Evolutionary conservation across 2,888 invertebrate species (phyloP).

Genomic region (Sphinx pinastri): DNA sequence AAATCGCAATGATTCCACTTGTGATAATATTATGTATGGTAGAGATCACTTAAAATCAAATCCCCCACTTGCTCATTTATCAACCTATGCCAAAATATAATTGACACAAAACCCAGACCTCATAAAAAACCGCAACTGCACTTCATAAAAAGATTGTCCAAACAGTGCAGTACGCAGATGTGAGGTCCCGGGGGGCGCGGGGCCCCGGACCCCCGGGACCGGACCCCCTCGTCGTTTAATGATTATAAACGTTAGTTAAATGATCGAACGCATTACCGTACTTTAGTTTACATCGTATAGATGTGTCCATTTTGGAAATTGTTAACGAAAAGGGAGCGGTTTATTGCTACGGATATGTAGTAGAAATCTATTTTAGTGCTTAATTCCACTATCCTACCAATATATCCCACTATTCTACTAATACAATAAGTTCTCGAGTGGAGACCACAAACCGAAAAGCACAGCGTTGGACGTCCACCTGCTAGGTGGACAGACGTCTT

Average conservation of each 20-base stretch:
- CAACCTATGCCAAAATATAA: not conserved
- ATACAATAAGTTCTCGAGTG: no score
- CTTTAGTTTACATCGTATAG: constrained; percentile 27
- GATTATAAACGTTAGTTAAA: constrained; percentile 76
- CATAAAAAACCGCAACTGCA: constrained; percentile 30
- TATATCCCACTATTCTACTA: no score
- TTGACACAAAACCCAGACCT: constrained; percentile 1
- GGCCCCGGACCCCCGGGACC: constrained; percentile 23
- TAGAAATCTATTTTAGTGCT: no score
- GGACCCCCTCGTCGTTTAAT: constrained; percentile 50
- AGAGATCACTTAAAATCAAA: no score
- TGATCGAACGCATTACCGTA: constrained; percentile 60
- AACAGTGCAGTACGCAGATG: constrained; percentile 41
- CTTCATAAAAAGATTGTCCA: constrained; percentile 41
- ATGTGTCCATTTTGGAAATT: constrained; percentile 7
- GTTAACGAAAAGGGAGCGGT: not conserved
- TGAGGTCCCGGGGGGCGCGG: constrained; percentile 11
- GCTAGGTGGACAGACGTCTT: no score
- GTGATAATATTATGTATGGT: no score
- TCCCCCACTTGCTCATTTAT: no score
- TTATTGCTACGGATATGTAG: not conserved
- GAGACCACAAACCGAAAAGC: no score
- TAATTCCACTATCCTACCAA: no score
- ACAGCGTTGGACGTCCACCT: no score
- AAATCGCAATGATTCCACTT: no score